These are phyloP conservation scores for Pampus argenteus DNA, from an alignment of 2,797 vertebrate species.

Conservation along the genomic window DNA sequence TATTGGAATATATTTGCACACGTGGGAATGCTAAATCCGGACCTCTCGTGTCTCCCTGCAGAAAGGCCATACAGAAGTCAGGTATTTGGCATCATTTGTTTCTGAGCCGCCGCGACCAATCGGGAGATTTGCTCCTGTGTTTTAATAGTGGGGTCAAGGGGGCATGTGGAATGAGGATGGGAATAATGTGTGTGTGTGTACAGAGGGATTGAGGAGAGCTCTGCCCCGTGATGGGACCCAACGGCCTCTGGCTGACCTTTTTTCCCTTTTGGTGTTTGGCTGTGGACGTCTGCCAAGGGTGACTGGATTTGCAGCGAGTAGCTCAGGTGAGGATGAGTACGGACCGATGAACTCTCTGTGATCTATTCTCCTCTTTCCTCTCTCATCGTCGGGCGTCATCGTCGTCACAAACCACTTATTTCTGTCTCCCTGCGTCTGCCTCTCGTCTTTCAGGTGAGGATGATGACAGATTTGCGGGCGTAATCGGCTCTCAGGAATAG, in stretches of 20 bases:
- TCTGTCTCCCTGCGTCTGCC: slow-evolving; percentile 50
- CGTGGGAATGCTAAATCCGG: slow-evolving; percentile 45
- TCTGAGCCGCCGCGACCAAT: slow-evolving; percentile 80
- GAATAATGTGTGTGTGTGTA: slow-evolving; percentile 58
- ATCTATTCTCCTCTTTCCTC: slow-evolving; percentile 43
- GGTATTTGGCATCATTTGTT: slow-evolving; percentile 80
- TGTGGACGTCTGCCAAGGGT: slow-evolving; percentile 62
- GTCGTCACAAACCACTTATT: slow-evolving; percentile 41
- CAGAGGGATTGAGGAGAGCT: slow-evolving; percentile 69
- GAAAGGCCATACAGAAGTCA: slow-evolving; percentile 69
- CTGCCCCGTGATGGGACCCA: slow-evolving; percentile 68
- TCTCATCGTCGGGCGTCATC: neutral
- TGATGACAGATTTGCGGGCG: slow-evolving; percentile 66
- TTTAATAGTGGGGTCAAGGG: slow-evolving; percentile 79
- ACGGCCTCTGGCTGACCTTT: slow-evolving; percentile 75
- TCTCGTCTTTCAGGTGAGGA: slow-evolving; percentile 75
- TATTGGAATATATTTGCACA: slow-evolving; percentile 57
- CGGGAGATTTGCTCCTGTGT: slow-evolving; percentile 79
- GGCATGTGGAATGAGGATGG: slow-evolving; percentile 65
- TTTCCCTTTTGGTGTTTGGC: slow-evolving; percentile 46
- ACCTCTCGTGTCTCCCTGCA: slow-evolving; percentile 34
- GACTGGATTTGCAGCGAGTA: slow-evolving; percentile 52
- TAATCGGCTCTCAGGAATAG: slow-evolving; percentile 46
- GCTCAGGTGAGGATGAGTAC: slow-evolving; percentile 63
- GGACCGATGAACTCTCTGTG: slow-evolving; percentile 36